These are phyloP conservation scores for Daktulosphaira vitifoliae DNA, from an alignment of 1,140 invertebrate genomes.

Conservation along the genomic window DNA sequence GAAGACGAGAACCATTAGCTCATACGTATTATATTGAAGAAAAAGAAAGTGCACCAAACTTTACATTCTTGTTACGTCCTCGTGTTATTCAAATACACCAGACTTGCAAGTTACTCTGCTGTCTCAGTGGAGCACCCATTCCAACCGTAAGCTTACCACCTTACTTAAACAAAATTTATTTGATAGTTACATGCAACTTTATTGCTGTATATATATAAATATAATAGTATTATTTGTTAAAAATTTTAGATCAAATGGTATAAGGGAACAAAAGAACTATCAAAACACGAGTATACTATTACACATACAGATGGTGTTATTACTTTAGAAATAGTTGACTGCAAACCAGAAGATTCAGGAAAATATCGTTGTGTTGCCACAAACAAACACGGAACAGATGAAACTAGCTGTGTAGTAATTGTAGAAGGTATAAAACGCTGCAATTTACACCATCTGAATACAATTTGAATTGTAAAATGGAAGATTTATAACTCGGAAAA, in stretches of 20 bases:
- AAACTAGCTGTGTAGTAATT: constrained; percentile 90
- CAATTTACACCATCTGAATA: neutral
- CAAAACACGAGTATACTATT: constrained; percentile 82
- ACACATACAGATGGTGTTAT: constrained; percentile 86
- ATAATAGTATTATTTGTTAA: too few species aligned
- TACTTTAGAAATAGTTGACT: constrained; percentile 91
- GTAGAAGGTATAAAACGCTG: constrained; percentile 70
- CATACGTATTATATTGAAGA: constrained; percentile 84
- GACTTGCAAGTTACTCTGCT: constrained; percentile 94
- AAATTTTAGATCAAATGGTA: constrained; percentile 71
- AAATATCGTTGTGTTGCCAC: constrained; percentile 89
- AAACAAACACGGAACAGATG: constrained; percentile 85
- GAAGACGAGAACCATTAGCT: constrained; percentile 68
- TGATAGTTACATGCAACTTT: neutral
- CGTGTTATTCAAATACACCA: constrained; percentile 93
- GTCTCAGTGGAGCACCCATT: constrained; percentile 84
- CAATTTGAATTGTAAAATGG: neutral
- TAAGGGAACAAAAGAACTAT: constrained; percentile 85
- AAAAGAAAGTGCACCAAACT: constrained; percentile 80
- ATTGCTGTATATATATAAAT: neutral
- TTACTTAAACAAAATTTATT: neutral
- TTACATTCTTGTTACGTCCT: constrained; percentile 94
- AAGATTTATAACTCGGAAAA: too few species aligned
- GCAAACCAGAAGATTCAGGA: constrained; percentile 87
- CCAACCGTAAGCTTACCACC: constrained; percentile 78